Evolutionary conservation across 2,797 vertebrate genomes (phyloP).

Genomic region (Monodelphis domestica): DNA sequence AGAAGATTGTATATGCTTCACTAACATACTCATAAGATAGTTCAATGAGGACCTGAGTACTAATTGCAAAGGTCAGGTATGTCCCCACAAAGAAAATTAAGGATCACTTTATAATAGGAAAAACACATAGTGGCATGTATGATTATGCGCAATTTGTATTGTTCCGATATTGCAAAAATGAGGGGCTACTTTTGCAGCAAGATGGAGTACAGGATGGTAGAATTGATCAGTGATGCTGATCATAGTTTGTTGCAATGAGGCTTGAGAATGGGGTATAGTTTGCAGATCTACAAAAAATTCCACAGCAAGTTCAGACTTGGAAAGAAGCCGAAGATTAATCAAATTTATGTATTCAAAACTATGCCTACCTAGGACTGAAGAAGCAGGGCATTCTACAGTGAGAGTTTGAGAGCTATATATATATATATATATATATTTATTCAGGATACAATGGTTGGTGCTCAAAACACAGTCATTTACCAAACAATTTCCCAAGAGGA

Average conservation of each 20-base stretch:
- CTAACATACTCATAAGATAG: neutral
- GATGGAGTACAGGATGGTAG: constrained; percentile 27
- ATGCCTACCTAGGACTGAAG: constrained; percentile 11
- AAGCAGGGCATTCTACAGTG: neutral
- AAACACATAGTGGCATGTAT: neutral
- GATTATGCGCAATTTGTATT: neutral
- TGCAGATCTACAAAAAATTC: constrained; percentile 39
- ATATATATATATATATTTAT: too few relatives aligned
- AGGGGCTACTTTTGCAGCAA: neutral
- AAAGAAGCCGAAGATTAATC: constrained; percentile 47
- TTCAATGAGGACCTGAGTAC: neutral
- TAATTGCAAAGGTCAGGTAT: neutral
- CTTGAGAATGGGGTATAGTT: neutral
- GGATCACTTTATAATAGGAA: neutral
- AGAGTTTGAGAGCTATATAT: constrained; percentile 62
- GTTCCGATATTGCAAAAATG: neutral
- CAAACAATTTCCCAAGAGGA: neutral
- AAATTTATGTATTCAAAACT: constrained; percentile 62
- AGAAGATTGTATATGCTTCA: neutral
- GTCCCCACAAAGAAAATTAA: neutral
- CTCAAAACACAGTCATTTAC: constrained; percentile 18
- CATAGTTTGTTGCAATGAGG: constrained; percentile 19
- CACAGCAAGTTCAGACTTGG: constrained; percentile 32
- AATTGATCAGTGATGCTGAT: constrained; percentile 26
- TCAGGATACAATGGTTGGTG: constrained; percentile 28